These are phyloP conservation scores for Gymnosoma rotundatum DNA, from an alignment of 2,888 invertebrate genomes.

Conservation along the genomic window DNA sequence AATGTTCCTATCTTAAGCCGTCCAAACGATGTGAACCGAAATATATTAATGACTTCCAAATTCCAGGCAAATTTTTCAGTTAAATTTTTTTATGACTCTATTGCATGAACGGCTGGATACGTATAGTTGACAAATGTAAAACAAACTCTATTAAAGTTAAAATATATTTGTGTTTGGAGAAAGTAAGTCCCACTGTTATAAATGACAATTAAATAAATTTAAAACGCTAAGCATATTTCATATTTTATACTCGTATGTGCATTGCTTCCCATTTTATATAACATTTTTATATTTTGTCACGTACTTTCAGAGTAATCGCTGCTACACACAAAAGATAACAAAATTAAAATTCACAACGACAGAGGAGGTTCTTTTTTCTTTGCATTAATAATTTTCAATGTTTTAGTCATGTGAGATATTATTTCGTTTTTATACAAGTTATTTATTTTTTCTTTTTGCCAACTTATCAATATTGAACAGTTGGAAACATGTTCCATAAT, in stretches of 20 bases:
- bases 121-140: too few species aligned
- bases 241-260: constrained; percentile 8
- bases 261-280: background rate
- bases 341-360: constrained; percentile 24
- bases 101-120: too few species aligned
- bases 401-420: constrained; percentile 56
- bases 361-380: constrained; percentile 12
- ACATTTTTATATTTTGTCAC: constrained; percentile 57
- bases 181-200: background rate
- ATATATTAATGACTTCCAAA: too few species aligned
- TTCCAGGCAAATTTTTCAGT: too few species aligned
- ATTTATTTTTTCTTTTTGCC: background rate
- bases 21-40: too few species aligned
- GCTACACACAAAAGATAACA: constrained; percentile 1
- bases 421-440: constrained; percentile 16
- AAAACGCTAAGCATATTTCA: constrained; percentile 3
- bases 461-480: constrained; percentile 34
- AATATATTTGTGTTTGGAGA: too few species aligned
- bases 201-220: constrained; percentile 10
- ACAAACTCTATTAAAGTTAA: too few species aligned
- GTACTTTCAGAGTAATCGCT: constrained; percentile 41
- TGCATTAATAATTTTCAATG: constrained; percentile 32
- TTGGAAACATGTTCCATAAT: constrained; percentile 36
- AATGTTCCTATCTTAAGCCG: too few species aligned
- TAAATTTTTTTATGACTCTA: too few species aligned